These are phyloP conservation scores for Clarias batrachus DNA, from an alignment of 2,113 vertebrate genomes.

Conservation along the genomic window DNA sequence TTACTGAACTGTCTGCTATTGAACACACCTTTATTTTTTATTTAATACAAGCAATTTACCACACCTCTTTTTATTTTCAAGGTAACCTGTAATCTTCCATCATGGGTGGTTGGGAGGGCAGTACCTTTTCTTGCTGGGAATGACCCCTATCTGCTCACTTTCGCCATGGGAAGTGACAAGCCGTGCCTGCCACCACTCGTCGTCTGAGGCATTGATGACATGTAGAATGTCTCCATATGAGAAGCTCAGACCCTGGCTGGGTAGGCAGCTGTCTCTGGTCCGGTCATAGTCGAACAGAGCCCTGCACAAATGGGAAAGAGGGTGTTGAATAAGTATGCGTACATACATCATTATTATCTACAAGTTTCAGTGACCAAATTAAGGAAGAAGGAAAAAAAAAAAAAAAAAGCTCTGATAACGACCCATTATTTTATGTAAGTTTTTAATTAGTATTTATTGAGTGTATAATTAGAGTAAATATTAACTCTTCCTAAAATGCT, in stretches of 20 bases:
- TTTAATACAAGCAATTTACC: not conserved
- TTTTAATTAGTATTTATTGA: not conserved
- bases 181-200: constrained; percentile 99
- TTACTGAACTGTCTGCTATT: not conserved
- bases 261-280: constrained; percentile 95
- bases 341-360: not conserved
- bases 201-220: constrained; percentile 96
- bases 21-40: not conserved
- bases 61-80: not conserved
- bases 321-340: not conserved
- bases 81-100: not conserved
- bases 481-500: not conserved
- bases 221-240: constrained; percentile 96
- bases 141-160: constrained; percentile 97
- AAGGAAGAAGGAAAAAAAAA: not conserved
- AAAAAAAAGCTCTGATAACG: not conserved
- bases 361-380: no score
- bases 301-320: constrained; percentile 65
- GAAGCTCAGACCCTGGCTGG: constrained; percentile 97
- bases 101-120: not conserved
- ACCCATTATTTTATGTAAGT: not conserved
- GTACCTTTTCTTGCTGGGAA: constrained; percentile 98
- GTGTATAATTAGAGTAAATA: not conserved
- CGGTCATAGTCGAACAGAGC: constrained; percentile 98
- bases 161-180: constrained; percentile 94